Evolutionary conservation across 1,140 invertebrate species (phyloP), one percentile per base, ranked within the genome.

Genomic region (Rhopalosiphum padi): DNA sequence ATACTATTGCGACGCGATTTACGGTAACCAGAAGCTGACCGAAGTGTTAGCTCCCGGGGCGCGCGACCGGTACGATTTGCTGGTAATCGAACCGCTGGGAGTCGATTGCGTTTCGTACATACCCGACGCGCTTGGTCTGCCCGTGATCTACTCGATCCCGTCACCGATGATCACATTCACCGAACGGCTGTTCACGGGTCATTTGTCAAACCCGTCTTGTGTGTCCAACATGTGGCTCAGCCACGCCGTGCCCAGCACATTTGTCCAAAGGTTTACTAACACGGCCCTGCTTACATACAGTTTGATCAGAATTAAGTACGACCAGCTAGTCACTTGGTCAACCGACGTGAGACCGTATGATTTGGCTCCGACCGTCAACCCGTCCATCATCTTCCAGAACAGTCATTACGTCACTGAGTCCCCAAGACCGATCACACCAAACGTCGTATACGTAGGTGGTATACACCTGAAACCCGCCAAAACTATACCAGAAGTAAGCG

Each of bases 381-480:
- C 90, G 22, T 51, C 93, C 11, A 15, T 91, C 1, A 86, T 86
- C 5, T 94, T 91, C 41, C 37, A 30, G 2, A 94, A 91, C 37
- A 51, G 25, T 41, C 51, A 91, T 92, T 43, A 68, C 23, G 21
- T 43, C 2, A 77, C 41, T 41, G 89, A 91, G 30, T 22, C 90
- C 0, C 22, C 93, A 8, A 93, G 60, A 51, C 93, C 93, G 9
- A 7, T 93, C 21, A 18, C 87, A 9, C 30, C 87, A 0, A 90
- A 90, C 35, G 25, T 60, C 23, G 21, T 93, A 0, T 25, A 90
- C 25, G n/a, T 93, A 0, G 93, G 93, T 0, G 93, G 93, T 21
- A 90, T 93, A 25, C 93, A 90, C 5, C 37, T 94, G 25, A 94
- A 94, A 21, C 94, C 94, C 1, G 37, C 95, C 2, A 94, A 94